phyloP scores from a whole-genome alignment of 1,140 invertebrate genomes.

The Acromyrmex charruanus region DNA sequence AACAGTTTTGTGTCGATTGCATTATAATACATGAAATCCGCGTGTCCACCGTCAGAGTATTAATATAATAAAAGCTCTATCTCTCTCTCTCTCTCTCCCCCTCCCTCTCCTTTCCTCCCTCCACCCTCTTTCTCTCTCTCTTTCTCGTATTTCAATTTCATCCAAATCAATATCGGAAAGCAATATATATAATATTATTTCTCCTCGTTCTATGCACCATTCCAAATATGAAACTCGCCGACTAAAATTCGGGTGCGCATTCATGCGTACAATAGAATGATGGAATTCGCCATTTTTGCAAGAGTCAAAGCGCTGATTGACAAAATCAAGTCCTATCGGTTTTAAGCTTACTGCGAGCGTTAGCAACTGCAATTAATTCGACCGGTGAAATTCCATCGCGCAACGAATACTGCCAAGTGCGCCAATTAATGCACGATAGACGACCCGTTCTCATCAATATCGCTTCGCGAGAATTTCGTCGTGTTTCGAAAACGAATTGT shows the following conservation, averaged over 20 bases:
- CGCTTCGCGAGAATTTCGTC: constrained; percentile 44
- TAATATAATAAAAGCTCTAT: constrained; percentile 50
- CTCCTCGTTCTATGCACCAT: background rate
- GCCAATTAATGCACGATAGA: constrained; percentile 24
- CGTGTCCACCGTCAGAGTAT: constrained; percentile 11
- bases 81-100: background rate
- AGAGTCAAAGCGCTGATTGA: constrained; percentile 28
- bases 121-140: no score
- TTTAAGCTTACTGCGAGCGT: constrained; percentile 17
- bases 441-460: constrained; percentile 42
- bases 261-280: constrained; percentile 11
- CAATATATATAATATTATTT: constrained; percentile 56
- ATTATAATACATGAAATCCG: constrained; percentile 49
- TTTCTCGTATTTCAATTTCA: constrained; percentile 48
- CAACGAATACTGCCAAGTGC: constrained; percentile 41
- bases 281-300: constrained; percentile 13
- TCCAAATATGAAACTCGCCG: constrained; percentile 24
- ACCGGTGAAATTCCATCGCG: constrained; percentile 35
- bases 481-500: constrained; percentile 32
- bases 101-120: no score
- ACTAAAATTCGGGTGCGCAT: constrained; percentile 14
- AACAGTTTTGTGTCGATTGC: constrained; percentile 50
- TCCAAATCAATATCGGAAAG: constrained; percentile 52
- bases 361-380: constrained; percentile 47
- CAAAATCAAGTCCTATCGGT: constrained; percentile 24